Evolutionary conservation across 2,888 invertebrate species (phyloP), one percentile per base, ranked within the genome.

Genomic region (Trachelus tabidus): DNA sequence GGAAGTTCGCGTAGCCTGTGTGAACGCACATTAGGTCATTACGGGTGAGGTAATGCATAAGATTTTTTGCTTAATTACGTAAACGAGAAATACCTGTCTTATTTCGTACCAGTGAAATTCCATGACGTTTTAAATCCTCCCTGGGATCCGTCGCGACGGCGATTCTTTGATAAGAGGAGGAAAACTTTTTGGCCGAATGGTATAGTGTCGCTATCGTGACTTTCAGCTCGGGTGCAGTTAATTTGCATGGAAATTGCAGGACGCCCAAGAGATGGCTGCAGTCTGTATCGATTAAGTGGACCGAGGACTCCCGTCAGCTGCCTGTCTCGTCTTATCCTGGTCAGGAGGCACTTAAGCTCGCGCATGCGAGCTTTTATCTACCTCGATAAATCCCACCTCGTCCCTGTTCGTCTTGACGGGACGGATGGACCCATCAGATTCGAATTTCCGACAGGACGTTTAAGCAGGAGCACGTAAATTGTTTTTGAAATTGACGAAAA

Each of bases 281-380:
- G 85, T 87, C 84, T 84, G 88, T 90, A 91, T 91, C 90, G 91
- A 91, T 91, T 90, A 89, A 90, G 89, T 89, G 90, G 90, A 90
- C 90, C 88, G 87, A 85, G 89, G 87, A 85, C 89, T 90, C 88
- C 88, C 89, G 88, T 90, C 90, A 91, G 89, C 87, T 87, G 87
- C 86, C 87, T 86, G 89, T 90, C 89, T 91, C 89, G 87, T 91
- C 90, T 89, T 88, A 85, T 86, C 87, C 86, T 89, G 88, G 90
- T 89, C 90, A 88, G 89, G 87, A 89, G 86, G 84, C 84, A 86
- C 86, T 87, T 85, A 85, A 84, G 85, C 83, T 83, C 82, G 90
- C 90, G 90, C 90, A 90, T 85, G 90, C 90, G 90, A 56, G 56
- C 56, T 56, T 56, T 56, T 56, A 56, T 56, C 56, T 56, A 23